Percentiles rank a stretch among this genome's conserved stretches.
phyloP scores from a whole-genome alignment of 2,113 vertebrate genomes.

The Rhodinocichla rosea region DNA sequence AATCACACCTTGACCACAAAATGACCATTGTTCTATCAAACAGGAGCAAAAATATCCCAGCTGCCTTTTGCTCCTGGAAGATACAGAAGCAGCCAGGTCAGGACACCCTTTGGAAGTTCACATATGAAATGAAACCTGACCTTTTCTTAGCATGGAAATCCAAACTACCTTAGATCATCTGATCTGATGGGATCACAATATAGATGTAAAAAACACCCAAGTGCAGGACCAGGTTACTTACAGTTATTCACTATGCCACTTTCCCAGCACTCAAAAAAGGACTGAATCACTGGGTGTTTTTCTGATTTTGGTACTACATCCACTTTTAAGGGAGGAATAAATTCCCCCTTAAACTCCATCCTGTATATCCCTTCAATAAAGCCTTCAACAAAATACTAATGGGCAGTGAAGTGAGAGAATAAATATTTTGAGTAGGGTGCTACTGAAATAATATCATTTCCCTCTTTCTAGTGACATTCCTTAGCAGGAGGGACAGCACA shows the following conservation, averaged over 20 bases:
- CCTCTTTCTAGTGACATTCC: neutral
- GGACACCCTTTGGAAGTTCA: neutral
- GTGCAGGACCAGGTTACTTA: neutral
- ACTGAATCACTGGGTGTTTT: neutral
- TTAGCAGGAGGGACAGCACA: neutral
- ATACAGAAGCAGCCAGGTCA: neutral
- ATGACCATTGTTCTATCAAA: neutral
- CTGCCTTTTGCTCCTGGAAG: neutral
- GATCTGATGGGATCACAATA: neutral
- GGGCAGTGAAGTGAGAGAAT: neutral
- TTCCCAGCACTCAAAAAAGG: neutral
- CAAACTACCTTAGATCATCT: neutral
- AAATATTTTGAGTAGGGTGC: neutral
- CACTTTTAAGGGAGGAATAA: neutral
- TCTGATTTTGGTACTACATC: neutral
- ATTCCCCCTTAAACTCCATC: neutral
- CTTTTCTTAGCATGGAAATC: neutral
- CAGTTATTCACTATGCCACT: neutral
- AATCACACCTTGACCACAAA: neutral
- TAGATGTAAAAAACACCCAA: neutral
- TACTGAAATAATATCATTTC: neutral
- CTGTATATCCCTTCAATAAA: neutral
- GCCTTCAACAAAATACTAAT: neutral
- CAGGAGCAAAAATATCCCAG: neutral
- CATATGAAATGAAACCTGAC: neutral